Evolutionary conservation across 2,888 invertebrate species (phyloP).

Genomic region (Cremastobaeus sp.): DNA sequence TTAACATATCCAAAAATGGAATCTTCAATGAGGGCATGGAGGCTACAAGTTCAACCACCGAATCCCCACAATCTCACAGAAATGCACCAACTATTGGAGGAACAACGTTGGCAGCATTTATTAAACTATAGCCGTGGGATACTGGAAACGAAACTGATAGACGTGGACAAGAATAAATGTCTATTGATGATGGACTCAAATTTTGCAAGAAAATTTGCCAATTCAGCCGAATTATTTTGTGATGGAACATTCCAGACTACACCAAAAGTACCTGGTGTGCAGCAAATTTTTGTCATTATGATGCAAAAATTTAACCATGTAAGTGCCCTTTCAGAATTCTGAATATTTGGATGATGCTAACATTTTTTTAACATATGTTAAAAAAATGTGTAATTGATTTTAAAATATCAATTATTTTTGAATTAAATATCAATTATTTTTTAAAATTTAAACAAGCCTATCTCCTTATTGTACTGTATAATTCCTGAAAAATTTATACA

Average conservation of each 20-base stretch:
- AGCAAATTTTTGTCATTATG: slow-evolving; percentile 7
- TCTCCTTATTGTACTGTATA: too few relatives aligned
- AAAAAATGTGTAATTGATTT: too few relatives aligned
- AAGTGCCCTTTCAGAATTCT: not conserved
- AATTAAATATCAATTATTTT: too few relatives aligned
- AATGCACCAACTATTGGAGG: not conserved
- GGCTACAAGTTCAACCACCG: not conserved
- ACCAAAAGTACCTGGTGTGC: not conserved
- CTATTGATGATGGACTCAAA: not conserved
- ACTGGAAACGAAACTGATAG: not conserved
- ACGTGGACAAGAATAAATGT: not conserved
- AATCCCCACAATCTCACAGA: not conserved
- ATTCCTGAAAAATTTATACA: too few relatives aligned
- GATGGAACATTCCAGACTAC: slow-evolving; percentile 2
- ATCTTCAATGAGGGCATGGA: not conserved
- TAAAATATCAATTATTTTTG: too few relatives aligned
- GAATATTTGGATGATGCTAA: too few relatives aligned
- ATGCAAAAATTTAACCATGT: slow-evolving; percentile 5
- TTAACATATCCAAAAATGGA: not conserved
- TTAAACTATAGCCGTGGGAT: not conserved
- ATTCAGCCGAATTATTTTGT: not conserved
- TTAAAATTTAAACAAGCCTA: too few relatives aligned
- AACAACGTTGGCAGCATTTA: not conserved
- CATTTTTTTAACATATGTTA: too few relatives aligned
- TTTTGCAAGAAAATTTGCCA: not conserved